Evolutionary conservation across 2,888 invertebrate genomes (phyloP), one percentile per base, ranked within the genome.

Genomic region (Drosophila tripunctata): DNA sequence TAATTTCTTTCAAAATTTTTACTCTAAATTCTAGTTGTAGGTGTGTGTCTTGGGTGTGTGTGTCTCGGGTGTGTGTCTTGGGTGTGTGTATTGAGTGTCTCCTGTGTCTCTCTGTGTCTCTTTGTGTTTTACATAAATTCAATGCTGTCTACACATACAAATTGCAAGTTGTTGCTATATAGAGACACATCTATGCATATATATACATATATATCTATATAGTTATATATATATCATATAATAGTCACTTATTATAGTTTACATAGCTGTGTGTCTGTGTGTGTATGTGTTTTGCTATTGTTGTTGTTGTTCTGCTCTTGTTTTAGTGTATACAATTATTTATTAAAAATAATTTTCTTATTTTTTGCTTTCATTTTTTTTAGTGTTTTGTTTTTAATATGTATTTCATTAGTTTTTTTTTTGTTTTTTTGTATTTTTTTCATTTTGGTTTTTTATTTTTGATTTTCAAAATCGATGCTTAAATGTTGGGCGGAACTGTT

Each of bases 401-500:
- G 51, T 67, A 43, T 50, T 61, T 40, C 21, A 33, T 61, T 48
- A 38, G 36, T 12, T 58, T 3, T 40, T 43, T 43, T 33, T 45
- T 64, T 44, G 31, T 47, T 44, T 36, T 52, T 43, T 21, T 58
- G 15, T 36, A 44, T 61, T 21, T 35, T n/a, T n/a, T n/a, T n/a
- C n/a, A n/a, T n/a, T n/a, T 56, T 43, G 24, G 44, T 54, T 57
- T 40, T 55, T 67, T 80, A 68, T 57, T 40, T 55, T 67, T 80
- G 70, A 82, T 81, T 81, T 82, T 85, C 79, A 74, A 85, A 85
- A 81, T 81, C 81, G 73, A 81, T 82, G 81, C 77, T 85, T 74
- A 79, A 63, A 70, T 81, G 73, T 82, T 85, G 81, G 81, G 81
- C 81, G 81, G 81, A 81, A 85, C 80, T 85, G 86, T 84, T 84